These are phyloP conservation scores for Acrobasis repandana DNA, from an alignment of 2,888 invertebrate genomes.

Conservation along the genomic window DNA sequence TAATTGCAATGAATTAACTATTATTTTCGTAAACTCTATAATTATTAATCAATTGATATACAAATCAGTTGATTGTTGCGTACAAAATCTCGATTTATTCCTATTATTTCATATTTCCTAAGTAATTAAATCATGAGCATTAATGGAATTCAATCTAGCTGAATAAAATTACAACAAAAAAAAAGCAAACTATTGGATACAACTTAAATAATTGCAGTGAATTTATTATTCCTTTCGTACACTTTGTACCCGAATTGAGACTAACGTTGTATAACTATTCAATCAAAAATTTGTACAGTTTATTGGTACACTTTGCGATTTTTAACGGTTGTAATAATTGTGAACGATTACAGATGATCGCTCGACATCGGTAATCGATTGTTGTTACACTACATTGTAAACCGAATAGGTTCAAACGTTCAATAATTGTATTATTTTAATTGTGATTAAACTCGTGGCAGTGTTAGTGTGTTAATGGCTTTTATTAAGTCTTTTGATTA, in stretches of 20 bases:
- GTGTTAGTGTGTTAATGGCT: conserved; percentile 8
- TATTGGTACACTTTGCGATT: conserved; percentile 54
- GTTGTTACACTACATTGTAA: conserved; percentile 44
- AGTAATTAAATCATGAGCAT: too few species aligned
- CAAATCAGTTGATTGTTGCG: too few species aligned
- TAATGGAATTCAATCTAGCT: too few species aligned
- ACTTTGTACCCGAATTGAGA: neutral
- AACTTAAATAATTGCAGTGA: too few species aligned
- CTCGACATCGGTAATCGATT: conserved; percentile 34
- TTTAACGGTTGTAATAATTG: conserved; percentile 46
- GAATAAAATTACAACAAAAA: too few species aligned
- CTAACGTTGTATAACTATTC: conserved; percentile 1
- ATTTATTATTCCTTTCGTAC: too few species aligned
- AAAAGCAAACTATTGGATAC: too few species aligned
- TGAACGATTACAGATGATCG: conserved; percentile 41
- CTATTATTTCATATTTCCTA: too few species aligned
- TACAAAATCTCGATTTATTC: too few species aligned
- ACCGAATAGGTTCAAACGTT: conserved; percentile 30
- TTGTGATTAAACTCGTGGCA: conserved; percentile 1
- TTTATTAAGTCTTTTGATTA: neutral
- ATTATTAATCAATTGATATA: too few species aligned
- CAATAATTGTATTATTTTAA: neutral
- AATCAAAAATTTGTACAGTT: conserved; percentile 30
- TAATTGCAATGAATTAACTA: too few species aligned
- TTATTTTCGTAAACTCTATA: too few species aligned